These are phyloP conservation scores for Drosophila elegans DNA, from an alignment of 1,140 invertebrate genomes.

Conservation along the genomic window DNA sequence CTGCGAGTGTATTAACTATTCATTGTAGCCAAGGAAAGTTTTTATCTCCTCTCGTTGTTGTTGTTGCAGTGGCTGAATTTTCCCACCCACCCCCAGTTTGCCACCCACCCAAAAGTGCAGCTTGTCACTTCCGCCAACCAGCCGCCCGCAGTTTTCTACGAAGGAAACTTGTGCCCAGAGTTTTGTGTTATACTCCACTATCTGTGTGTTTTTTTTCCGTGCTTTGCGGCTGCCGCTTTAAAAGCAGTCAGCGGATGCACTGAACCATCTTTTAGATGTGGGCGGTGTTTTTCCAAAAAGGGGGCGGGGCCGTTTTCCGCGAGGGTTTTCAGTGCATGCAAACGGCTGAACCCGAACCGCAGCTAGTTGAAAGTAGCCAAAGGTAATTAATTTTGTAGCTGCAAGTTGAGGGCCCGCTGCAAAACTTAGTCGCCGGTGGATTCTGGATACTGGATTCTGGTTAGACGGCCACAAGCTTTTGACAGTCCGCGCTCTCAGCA, in stretches of 20 bases:
- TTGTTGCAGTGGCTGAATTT: slow-evolving; percentile 41
- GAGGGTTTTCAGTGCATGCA: slow-evolving; percentile 40
- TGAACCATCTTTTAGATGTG: slow-evolving; percentile 61
- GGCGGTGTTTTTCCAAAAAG: slow-evolving; percentile 14
- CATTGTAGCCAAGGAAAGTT: slow-evolving; percentile 12
- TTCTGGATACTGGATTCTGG: slow-evolving; percentile 20
- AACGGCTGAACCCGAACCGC: slow-evolving; percentile 44
- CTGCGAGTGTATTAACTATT: slow-evolving; percentile 39
- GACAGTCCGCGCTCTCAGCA: slow-evolving; percentile 58
- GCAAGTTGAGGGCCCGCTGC: slow-evolving; percentile 54
- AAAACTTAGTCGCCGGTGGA: slow-evolving; percentile 41
- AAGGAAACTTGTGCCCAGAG: slow-evolving; percentile 61
- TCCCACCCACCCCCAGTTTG: neutral
- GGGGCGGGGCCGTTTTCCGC: neutral
- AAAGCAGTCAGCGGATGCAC: slow-evolving; percentile 70
- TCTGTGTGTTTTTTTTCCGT: slow-evolving; percentile 19
- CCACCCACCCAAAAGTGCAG: slow-evolving; percentile 14
- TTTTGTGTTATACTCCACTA: slow-evolving; percentile 30
- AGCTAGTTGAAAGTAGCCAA: slow-evolving; percentile 81
- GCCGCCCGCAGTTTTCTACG: slow-evolving; percentile 63
- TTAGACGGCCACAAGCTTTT: slow-evolving; percentile 56
- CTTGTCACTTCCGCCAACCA: slow-evolving; percentile 71
- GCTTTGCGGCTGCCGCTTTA: slow-evolving; percentile 61
- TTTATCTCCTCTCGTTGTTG: slow-evolving; percentile 39
- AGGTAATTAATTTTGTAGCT: slow-evolving; percentile 83